phyloP scores from a whole-genome alignment of 1,140 invertebrate genomes.

The Wiebesia pumilae region DNA sequence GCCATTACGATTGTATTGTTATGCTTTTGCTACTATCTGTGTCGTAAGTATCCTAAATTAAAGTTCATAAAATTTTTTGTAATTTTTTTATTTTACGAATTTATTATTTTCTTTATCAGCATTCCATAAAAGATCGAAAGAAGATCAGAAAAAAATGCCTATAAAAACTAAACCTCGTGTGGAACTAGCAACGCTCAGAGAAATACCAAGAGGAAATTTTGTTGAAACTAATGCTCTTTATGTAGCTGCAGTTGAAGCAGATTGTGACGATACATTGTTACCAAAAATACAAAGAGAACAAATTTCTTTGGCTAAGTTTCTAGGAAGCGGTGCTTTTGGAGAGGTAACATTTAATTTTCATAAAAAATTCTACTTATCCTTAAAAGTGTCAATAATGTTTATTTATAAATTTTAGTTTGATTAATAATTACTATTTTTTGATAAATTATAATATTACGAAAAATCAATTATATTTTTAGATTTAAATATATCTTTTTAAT shows the following conservation, averaged over 20 bases:
- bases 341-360: conserved; percentile 77
- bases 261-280: conserved; percentile 77
- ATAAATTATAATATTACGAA: too few species aligned
- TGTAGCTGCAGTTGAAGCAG: conserved; percentile 80
- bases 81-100: neutral
- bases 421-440: too few species aligned
- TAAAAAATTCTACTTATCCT: too few species aligned
- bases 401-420: too few species aligned
- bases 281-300: conserved; percentile 88
- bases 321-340: conserved; percentile 97
- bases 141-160: conserved; percentile 78
- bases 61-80: neutral
- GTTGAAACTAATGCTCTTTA: conserved; percentile 90
- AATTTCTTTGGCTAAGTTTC: conserved; percentile 89
- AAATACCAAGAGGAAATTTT: conserved; percentile 84
- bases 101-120: conserved; percentile 57
- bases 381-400: too few species aligned
- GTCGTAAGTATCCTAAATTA: conserved; percentile 63
- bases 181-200: conserved; percentile 90
- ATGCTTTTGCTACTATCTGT: conserved; percentile 69
- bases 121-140: conserved; percentile 75
- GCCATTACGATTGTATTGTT: conserved; percentile 71
- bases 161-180: conserved; percentile 81
- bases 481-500: neutral
- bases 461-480: neutral